These are phyloP conservation scores for Cynocephalus volans DNA, from an alignment of 2,113 vertebrate species.

Conservation along the genomic window DNA sequence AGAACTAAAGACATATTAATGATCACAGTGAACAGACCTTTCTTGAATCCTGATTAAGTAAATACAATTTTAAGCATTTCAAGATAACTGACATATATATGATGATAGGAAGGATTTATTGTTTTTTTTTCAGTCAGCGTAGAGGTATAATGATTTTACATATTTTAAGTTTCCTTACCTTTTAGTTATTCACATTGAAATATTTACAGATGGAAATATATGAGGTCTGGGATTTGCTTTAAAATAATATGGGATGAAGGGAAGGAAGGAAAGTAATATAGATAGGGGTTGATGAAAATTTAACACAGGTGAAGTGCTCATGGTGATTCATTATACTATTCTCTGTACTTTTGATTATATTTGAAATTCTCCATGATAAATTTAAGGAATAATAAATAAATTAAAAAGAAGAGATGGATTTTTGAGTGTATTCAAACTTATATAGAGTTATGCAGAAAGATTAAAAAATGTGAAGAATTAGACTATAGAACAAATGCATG, in stretches of 20 bases:
- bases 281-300: not conserved
- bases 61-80: not conserved
- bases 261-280: not conserved
- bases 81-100: not conserved
- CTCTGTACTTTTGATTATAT: not conserved
- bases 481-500: not conserved
- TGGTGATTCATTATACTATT: not conserved
- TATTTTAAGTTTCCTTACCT: not conserved
- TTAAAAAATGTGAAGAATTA: conserved; percentile 46
- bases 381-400: conserved; percentile 37
- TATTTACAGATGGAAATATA: not conserved
- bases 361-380: conserved; percentile 48
- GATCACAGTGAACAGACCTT: not conserved
- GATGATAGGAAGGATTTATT: not conserved
- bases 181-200: not conserved
- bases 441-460: not conserved
- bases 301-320: not conserved
- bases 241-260: not conserved
- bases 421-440: conserved; percentile 4
- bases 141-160: not conserved
- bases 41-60: not conserved
- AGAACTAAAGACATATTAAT: not conserved
- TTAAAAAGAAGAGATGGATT: not conserved
- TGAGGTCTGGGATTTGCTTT: not conserved
- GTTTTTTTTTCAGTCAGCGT: not conserved